Evolutionary conservation across 1,140 invertebrate species (phyloP).

Genomic region (Aphelenchoides avenae): DNA sequence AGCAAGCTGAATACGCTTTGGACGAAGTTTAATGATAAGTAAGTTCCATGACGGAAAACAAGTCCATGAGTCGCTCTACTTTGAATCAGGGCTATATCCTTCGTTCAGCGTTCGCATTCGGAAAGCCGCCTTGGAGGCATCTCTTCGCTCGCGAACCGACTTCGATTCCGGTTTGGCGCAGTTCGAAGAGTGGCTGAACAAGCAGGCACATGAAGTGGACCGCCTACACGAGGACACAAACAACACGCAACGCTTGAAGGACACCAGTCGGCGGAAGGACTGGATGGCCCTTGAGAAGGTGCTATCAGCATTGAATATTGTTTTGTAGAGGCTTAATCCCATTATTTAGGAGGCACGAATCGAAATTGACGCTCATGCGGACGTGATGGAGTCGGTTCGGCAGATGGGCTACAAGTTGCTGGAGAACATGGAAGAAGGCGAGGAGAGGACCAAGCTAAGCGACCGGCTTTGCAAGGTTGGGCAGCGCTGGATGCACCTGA

Average conservation of each 20-base stretch:
- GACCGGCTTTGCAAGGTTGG: conserved; percentile 39
- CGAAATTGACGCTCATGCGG: conserved; percentile 52
- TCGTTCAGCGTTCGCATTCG: conserved; percentile 44
- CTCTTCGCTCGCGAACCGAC: conserved; percentile 47
- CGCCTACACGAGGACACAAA: conserved; percentile 37
- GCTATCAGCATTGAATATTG: neutral
- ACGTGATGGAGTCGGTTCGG: conserved; percentile 48
- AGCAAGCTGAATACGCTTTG: conserved; percentile 52
- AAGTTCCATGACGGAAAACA: conserved; percentile 10
- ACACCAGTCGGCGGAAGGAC: conserved; percentile 46
- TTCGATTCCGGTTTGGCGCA: conserved; percentile 52
- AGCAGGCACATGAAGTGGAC: conserved; percentile 18
- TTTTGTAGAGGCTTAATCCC: conserved; percentile 10
- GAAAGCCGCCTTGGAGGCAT: conserved; percentile 47
- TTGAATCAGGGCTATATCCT: too few relatives aligned
- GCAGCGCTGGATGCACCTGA: conserved; percentile 34
- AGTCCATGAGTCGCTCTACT: too few relatives aligned
- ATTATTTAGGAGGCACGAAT: conserved; percentile 30
- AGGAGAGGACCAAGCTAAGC: conserved; percentile 33
- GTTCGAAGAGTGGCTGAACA: conserved; percentile 49
- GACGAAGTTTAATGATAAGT: conserved; percentile 58
- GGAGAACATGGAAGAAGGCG: conserved; percentile 35
- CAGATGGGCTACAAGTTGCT: conserved; percentile 51
- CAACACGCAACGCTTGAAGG: conserved; percentile 50
- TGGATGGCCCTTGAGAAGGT: conserved; percentile 43